Conservation (phyloP, 2,797 vertebrate genomes). For the Gallirallus australis region DNA sequence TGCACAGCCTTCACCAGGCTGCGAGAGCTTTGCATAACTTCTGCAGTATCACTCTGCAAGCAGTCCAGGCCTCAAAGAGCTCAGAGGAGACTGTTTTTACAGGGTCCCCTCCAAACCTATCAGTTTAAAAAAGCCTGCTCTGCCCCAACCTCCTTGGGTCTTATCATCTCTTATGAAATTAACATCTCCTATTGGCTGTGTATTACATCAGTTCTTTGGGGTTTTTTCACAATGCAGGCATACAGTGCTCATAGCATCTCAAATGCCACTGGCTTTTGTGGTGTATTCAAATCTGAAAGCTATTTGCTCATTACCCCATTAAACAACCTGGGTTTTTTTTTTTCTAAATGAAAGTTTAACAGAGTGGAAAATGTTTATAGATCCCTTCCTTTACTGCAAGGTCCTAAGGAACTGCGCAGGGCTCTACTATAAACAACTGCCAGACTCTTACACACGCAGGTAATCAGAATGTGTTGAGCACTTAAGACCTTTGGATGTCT, state of each 20-base stretch:
- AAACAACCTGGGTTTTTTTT: background rate
- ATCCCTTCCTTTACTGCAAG: background rate
- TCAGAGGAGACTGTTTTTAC: background rate
- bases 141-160: background rate
- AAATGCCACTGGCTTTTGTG: background rate
- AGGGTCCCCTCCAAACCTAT: background rate
- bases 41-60: background rate
- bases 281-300: background rate
- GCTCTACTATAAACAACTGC: constrained; percentile 1
- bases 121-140: background rate
- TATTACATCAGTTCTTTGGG: background rate
- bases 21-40: background rate
- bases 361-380: background rate
- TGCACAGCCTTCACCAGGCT: background rate
- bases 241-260: background rate
- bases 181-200: background rate
- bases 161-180: background rate
- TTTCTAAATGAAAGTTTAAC: constrained; percentile 12
- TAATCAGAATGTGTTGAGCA: background rate
- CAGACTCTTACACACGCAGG: background rate
- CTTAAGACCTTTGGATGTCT: constrained; percentile 8
- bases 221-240: background rate
- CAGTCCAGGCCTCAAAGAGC: background rate
- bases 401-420: background rate
- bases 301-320: constrained; percentile 29